Evolutionary conservation across 1,140 invertebrate species (phyloP).

Genomic region (Meteorus sp.): DNA sequence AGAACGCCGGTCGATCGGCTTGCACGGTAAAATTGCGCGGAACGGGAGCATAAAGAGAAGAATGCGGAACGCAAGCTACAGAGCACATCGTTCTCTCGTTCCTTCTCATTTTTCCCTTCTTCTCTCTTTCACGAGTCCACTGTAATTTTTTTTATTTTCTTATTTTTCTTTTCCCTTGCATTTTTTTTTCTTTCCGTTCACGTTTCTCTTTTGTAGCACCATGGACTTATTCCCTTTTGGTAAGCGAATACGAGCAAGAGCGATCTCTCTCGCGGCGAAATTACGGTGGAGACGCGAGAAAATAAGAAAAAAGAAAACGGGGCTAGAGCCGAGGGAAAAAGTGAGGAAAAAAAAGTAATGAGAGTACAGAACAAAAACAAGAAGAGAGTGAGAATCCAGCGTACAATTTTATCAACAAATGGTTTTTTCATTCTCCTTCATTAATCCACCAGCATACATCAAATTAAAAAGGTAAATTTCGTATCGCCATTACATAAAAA

Average conservation of each 20-base stretch:
- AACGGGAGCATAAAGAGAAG: constrained; percentile 33
- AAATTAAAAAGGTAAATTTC: too few species aligned
- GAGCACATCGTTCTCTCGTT: not conserved
- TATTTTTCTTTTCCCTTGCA: not conserved
- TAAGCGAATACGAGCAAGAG: too few species aligned
- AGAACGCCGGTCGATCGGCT: constrained; percentile 22
- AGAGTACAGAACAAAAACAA: too few species aligned
- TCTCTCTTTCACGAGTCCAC: not conserved
- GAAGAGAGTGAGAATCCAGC: too few species aligned
- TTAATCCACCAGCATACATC: not conserved
- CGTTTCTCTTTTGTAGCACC: not conserved
- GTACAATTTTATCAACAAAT: not conserved
- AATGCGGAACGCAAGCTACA: constrained; percentile 36
- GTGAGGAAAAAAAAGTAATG: too few species aligned
- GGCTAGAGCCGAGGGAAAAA: not conserved
- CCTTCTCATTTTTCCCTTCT: constrained; percentile 2
- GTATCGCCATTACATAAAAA: too few species aligned
- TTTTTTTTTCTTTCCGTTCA: not conserved
- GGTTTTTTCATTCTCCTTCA: not conserved
- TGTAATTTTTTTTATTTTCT: not conserved
- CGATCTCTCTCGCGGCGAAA: not conserved
- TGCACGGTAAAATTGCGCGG: constrained; percentile 34
- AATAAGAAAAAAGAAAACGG: too few species aligned
- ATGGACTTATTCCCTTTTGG: not conserved
- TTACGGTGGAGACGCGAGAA: not conserved